Base-by-base conservation (phyloP, 2,888 invertebrate genomes). In the Camptogramma bilineatum region DNA sequence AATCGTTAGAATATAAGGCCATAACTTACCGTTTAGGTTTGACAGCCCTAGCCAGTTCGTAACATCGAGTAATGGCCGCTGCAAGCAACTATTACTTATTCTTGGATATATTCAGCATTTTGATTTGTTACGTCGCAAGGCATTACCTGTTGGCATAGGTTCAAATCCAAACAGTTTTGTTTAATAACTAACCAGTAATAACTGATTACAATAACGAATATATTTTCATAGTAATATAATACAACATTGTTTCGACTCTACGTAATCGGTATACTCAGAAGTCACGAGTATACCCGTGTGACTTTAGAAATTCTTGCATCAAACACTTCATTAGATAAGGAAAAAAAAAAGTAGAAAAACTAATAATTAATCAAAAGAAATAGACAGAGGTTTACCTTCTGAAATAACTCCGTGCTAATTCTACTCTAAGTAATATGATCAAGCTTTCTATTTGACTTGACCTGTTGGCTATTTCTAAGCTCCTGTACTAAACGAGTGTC, bases 131-230 rank as follows among this genome's bases (percentile, higher is more conserved):
- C 67, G 58, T 67, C 64, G 64, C 69, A 65, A 64, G 47, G 50
- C 48, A 70, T 67, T 74, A 76, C 79, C 74, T 77, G 74, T 75
- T 79, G 74, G 76, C 74, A 70, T 52, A 64, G 59, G 67, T 56
- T 78, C 75, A 75, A 78, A 73, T 73, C 77, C 73, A 73, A 78
- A 74, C 72, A 68, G 60, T 72, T 72, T 73, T 74, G 69, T 75
- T 76, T 70, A 67, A 62, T 63, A 39, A 28, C 7, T 28, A 8
- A 28, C 4, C 5, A 39, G 13, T 8, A 13, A 39, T 39, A 70
- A 66, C 56, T 69, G 62, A 66, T 69, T 66, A 68, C 50, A 69
- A 64, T 70, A 70, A 65, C 70, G 58, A 68, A 69, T 73, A 64
- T n/a, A n/a, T n/a, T 57, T 52, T 63, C 44, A 63, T 53, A 44